These are phyloP conservation scores for Sturnus vulgaris DNA, from an alignment of 2,113 vertebrate genomes.

Conservation along the genomic window DNA sequence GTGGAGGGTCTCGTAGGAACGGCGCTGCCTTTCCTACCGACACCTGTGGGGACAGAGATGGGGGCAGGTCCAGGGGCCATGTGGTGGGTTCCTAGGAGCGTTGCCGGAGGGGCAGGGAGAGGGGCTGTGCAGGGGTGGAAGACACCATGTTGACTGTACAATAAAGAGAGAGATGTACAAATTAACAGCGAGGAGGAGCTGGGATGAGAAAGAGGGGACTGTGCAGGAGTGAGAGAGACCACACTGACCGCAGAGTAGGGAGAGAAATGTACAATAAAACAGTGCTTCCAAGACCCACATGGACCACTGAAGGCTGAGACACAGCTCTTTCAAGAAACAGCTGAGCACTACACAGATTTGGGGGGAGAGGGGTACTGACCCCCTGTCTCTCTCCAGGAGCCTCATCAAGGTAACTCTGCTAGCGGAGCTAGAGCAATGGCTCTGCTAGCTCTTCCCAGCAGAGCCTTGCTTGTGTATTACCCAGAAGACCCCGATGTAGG, in stretches of 20 bases:
- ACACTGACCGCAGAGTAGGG: conserved; percentile 68
- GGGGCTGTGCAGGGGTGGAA: conserved; percentile 67
- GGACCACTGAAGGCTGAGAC: conserved; percentile 66
- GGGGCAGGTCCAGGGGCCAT: conserved; percentile 16
- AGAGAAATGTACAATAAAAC: conserved; percentile 73
- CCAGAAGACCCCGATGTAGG: conserved; percentile 62
- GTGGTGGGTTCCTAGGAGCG: conserved; percentile 38
- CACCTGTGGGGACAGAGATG: conserved; percentile 48
- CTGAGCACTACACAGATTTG: conserved; percentile 63
- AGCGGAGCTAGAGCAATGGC: conserved; percentile 58
- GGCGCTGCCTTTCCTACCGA: conserved; percentile 57
- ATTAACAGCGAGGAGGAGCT: conserved; percentile 66
- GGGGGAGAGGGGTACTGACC: conserved; percentile 33
- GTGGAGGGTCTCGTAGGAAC: conserved; percentile 39
- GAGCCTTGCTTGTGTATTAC: conserved; percentile 65
- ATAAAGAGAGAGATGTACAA: conserved; percentile 68
- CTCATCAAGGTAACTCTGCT: conserved; percentile 61
- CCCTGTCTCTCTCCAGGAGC: conserved; percentile 41
- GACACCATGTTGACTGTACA: conserved; percentile 70
- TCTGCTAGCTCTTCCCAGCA: conserved; percentile 65
- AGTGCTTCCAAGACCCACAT: conserved; percentile 70
- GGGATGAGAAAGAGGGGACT: conserved; percentile 72
- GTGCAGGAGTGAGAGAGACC: conserved; percentile 71
- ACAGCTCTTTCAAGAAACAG: conserved; percentile 61
- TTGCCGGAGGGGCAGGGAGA: conserved; percentile 57